Evolutionary conservation across 2,888 invertebrate genomes (phyloP).

Genomic region (Ommatoiulus sabulosus): DNA sequence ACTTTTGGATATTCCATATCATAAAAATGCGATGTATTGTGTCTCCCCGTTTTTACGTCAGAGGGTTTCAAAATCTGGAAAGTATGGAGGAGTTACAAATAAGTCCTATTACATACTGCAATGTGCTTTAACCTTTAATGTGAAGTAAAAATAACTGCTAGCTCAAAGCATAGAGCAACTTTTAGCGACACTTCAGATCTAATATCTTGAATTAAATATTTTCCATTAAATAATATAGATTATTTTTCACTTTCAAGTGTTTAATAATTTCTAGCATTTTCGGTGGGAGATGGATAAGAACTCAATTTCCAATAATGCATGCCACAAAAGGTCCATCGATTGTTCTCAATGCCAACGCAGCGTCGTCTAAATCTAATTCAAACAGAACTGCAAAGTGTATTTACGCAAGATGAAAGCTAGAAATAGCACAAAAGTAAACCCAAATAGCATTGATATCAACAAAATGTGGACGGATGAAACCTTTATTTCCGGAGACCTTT

Average conservation of each 20-base stretch:
- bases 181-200: neutral
- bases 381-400: neutral
- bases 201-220: neutral
- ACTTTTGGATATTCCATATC: too few relatives aligned
- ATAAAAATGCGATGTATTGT: too few relatives aligned
- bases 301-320: neutral
- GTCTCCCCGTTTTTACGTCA: too few relatives aligned
- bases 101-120: too few relatives aligned
- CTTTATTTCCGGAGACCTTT: neutral
- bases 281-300: neutral
- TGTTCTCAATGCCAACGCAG: neutral
- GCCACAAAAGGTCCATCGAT: neutral
- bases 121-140: too few relatives aligned
- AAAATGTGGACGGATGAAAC: neutral
- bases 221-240: neutral
- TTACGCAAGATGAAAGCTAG: neutral
- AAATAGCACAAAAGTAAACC: neutral
- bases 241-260: too few relatives aligned
- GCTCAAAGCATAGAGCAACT: neutral
- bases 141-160: too few relatives aligned
- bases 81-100: too few relatives aligned
- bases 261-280: neutral
- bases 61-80: too few relatives aligned
- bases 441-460: neutral
- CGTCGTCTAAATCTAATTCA: neutral